Conservation (phyloP, 1,140 invertebrate species). For the Odontomachus brunneus region DNA sequence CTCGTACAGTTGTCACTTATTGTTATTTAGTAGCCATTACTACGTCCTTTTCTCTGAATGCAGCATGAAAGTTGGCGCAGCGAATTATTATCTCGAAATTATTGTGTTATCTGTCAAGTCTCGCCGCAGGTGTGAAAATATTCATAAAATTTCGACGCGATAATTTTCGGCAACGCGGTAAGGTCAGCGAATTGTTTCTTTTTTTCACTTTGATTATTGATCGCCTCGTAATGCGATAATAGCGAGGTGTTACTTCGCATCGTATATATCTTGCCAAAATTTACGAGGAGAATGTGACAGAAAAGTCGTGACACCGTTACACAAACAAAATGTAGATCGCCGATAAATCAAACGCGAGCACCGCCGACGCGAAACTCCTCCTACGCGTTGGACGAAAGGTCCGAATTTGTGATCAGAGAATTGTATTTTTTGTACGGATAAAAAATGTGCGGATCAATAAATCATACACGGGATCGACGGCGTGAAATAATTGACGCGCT, state of each 20-base stretch:
- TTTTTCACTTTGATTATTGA: constrained; percentile 30
- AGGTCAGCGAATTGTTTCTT: background rate
- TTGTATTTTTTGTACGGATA: constrained; percentile 37
- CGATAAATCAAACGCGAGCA: constrained; percentile 54
- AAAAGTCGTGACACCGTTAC: constrained; percentile 40
- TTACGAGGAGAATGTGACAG: constrained; percentile 46
- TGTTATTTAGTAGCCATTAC: no score
- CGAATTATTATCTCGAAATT: constrained; percentile 15
- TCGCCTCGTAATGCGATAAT: constrained; percentile 21
- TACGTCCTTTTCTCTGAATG: no score
- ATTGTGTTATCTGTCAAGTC: constrained; percentile 8
- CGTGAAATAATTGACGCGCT: constrained; percentile 52
- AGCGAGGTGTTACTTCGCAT: constrained; percentile 24
- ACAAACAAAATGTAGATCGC: constrained; percentile 55
- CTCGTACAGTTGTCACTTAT: no score
- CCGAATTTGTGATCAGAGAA: constrained; percentile 48
- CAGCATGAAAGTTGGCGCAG: background rate
- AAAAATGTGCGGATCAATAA: constrained; percentile 47
- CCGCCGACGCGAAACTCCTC: constrained; percentile 13
- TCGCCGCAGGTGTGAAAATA: background rate
- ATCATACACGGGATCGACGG: constrained; percentile 33
- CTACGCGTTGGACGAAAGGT: constrained; percentile 26
- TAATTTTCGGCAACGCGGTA: no score
- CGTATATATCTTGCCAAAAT: constrained; percentile 20
- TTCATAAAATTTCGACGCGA: background rate